Evolutionary conservation across 2,113 vertebrate species (phyloP), one percentile per base, ranked within the genome.

Genomic region (Ptychochromis oligacanthus): DNA sequence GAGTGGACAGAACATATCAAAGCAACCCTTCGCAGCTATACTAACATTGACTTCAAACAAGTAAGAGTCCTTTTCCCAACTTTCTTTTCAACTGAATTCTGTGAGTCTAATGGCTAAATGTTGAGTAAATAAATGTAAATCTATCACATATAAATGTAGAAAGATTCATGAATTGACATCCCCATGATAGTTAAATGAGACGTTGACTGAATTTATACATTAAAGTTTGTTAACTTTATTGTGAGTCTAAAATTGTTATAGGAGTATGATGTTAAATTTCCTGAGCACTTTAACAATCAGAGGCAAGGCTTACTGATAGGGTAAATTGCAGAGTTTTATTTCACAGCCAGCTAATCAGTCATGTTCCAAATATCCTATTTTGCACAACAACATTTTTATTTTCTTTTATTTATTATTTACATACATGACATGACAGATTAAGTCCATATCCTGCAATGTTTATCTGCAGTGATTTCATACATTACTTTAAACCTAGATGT

Each of bases 1-100:
- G 97, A 97, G 82, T 97, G 97, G 97, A 95, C 94, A 0, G 97
- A 98, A 70, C 95, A 97, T 62, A 91, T 97, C 76, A 93, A 94
- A 5, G 90, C 93, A 4, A 95, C 96, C 0, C 95, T 97, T 38
- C 95, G 95, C 85, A 95, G 88, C 77, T 90, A 95, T 64, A 96
- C 96, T 80, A 94, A 96, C 67, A 93, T 96, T 2, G 95, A 97
- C 85, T 98, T 95, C 90, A 96, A 96, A 81, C 95, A 97, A 93
- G 97, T 97, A 93, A 91, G 2, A 0, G 3, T 26, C 6, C 17
- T 59, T 40, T 49, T 26, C 31, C 1, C 6, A 2, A 0, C 31
- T 59, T 56, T 15, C 3, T 58, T 59, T 52, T 67, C 7, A 31
- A 3, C 22, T 67, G 65, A 8, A 81, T 20, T 22, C 64, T 40